phyloP scores from a whole-genome alignment of 2,113 vertebrate genomes.

The Vulpes vulpes region DNA sequence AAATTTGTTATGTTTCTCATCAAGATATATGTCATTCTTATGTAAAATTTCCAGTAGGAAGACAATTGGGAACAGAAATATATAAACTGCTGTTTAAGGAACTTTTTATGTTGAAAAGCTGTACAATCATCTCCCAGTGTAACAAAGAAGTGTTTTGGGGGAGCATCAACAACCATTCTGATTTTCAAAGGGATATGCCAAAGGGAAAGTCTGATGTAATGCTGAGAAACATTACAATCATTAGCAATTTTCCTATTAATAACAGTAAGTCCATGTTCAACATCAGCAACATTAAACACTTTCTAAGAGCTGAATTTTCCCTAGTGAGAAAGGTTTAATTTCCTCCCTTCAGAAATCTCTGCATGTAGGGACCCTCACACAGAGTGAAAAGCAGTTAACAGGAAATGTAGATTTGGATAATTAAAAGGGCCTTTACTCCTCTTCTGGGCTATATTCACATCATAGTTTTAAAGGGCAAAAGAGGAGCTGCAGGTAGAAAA shows the following conservation, averaged over 20 bases:
- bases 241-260: slow-evolving; percentile 12
- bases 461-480: slow-evolving; percentile 48
- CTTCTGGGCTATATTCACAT: background rate
- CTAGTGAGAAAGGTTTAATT: slow-evolving; percentile 57
- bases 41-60: background rate
- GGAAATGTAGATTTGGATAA: slow-evolving; percentile 50
- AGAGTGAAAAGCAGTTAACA: slow-evolving; percentile 51
- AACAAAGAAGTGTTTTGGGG: background rate
- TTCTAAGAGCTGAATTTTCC: slow-evolving; percentile 41
- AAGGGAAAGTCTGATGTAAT: slow-evolving; percentile 22
- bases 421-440: slow-evolving; percentile 11
- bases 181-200: slow-evolving; percentile 5
- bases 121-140: background rate
- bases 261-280: background rate
- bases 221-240: slow-evolving; percentile 35
- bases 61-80: slow-evolving; percentile 1
- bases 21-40: background rate
- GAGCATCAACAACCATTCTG: background rate
- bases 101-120: background rate
- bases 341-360: slow-evolving; percentile 57
- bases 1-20: background rate
- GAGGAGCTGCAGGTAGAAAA: slow-evolving; percentile 27
- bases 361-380: background rate
- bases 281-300: slow-evolving; percentile 42
- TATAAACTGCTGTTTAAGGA: background rate